Evolutionary conservation across 2,888 invertebrate genomes (phyloP).

Genomic region (Pseudanteris insignis): DNA sequence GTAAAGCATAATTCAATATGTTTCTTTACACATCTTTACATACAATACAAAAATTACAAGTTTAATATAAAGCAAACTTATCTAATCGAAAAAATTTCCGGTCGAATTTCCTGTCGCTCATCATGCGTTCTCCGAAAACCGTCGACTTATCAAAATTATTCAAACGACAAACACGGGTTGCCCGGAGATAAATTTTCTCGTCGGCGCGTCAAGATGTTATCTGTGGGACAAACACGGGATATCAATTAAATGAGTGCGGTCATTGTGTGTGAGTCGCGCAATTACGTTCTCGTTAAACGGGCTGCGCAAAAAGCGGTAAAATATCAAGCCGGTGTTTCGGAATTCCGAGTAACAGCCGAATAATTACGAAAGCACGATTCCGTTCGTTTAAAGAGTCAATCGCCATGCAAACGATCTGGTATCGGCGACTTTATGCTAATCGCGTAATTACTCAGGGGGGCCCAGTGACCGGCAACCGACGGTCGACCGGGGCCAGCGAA

Average conservation of each 20-base stretch:
- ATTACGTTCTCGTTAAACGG: constrained; percentile 28
- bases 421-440: constrained; percentile 43
- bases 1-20: too few species aligned
- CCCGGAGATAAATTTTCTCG: constrained; percentile 17
- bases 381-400: constrained; percentile 35
- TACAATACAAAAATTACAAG: too few species aligned
- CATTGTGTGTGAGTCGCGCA: constrained; percentile 24
- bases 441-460: constrained; percentile 36
- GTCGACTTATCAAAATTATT: constrained; percentile 31
- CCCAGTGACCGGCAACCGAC: constrained; percentile 29
- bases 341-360: constrained; percentile 34
- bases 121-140: constrained; percentile 12
- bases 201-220: constrained; percentile 18
- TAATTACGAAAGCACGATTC: constrained; percentile 32
- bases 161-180: constrained; percentile 4
- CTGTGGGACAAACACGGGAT: constrained; percentile 26
- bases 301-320: constrained; percentile 18
- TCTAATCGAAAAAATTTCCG: constrained; percentile 5
- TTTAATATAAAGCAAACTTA: too few species aligned
- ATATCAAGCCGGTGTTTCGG: constrained; percentile 21
- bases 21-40: too few species aligned
- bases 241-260: constrained; percentile 27
- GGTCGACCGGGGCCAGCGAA: constrained; percentile 11
- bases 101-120: not conserved
- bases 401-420: constrained; percentile 39